phyloP scores from a whole-genome alignment of 2,797 vertebrate genomes.

The Halcyon leucocephala region DNA sequence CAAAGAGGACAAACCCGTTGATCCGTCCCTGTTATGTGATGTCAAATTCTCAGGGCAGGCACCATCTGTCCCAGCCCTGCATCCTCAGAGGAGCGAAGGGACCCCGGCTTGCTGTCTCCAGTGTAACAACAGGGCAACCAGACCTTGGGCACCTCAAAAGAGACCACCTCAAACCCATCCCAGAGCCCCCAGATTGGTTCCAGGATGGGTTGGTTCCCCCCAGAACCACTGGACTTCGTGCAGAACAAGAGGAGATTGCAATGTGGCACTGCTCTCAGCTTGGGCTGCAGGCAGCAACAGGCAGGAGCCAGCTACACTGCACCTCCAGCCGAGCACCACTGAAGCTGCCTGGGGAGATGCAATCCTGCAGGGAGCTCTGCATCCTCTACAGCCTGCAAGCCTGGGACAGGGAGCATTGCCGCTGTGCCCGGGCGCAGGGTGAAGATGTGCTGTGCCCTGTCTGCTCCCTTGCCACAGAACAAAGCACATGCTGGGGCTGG shows the following conservation, averaged over 20 bases:
- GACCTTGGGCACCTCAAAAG: background rate
- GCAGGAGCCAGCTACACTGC: background rate
- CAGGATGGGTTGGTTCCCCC: too few species aligned
- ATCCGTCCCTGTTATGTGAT: too few species aligned
- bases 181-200: background rate
- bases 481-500: background rate
- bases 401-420: accelerated
- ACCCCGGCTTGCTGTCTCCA: background rate
- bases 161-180: background rate
- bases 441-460: background rate
- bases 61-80: background rate
- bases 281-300: background rate
- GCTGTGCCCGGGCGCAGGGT: background rate
- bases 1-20: too few species aligned
- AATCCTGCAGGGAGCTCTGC: background rate
- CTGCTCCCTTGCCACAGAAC: background rate
- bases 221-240: background rate
- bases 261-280: accelerated
- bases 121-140: background rate
- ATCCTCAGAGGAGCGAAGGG: background rate
- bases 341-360: background rate
- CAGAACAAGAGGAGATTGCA: background rate
- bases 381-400: background rate
- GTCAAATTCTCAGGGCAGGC: too few species aligned
- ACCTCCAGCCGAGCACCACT: background rate